Evolutionary conservation across 1,140 invertebrate species (phyloP).

Genomic region (Patella vulgata): DNA sequence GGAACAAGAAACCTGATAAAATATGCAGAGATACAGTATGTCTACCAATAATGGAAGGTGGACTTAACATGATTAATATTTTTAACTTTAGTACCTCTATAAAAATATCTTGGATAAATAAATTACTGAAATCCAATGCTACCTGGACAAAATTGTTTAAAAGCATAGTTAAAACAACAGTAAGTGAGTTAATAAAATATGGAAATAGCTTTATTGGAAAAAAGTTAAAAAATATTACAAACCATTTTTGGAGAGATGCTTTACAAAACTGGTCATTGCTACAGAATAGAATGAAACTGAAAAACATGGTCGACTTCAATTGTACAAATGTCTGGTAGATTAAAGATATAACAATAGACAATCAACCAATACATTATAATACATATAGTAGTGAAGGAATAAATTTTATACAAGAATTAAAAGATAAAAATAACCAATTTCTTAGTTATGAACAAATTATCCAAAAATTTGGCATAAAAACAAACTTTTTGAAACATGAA

Average conservation of each 20-base stretch:
- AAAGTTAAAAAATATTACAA: background rate
- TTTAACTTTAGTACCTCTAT: constrained; percentile 5
- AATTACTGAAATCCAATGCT: background rate
- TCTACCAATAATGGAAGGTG: too few relatives aligned
- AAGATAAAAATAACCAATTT: too few relatives aligned
- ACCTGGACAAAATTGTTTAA: constrained; percentile 10
- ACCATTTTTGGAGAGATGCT: constrained; percentile 16
- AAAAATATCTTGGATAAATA: constrained; percentile 21
- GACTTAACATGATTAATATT: too few relatives aligned
- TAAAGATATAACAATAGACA: background rate
- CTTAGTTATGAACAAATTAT: too few relatives aligned
- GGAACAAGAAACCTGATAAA: constrained; percentile 8
- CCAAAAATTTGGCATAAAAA: too few relatives aligned
- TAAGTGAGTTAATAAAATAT: constrained; percentile 2
- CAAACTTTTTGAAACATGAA: too few relatives aligned
- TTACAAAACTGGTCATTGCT: constrained; percentile 8
- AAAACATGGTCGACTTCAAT: too few relatives aligned
- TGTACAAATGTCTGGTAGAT: constrained; percentile 2
- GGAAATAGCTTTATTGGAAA: constrained; percentile 10
- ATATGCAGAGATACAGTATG: constrained; percentile 7
- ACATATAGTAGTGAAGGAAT: background rate
- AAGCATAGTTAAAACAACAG: background rate
- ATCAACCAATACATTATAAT: background rate
- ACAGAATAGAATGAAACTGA: background rate
- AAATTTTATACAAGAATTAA: background rate